Base-by-base conservation (phyloP, 1,140 invertebrate species). In the Cydia strobilella region DNA sequence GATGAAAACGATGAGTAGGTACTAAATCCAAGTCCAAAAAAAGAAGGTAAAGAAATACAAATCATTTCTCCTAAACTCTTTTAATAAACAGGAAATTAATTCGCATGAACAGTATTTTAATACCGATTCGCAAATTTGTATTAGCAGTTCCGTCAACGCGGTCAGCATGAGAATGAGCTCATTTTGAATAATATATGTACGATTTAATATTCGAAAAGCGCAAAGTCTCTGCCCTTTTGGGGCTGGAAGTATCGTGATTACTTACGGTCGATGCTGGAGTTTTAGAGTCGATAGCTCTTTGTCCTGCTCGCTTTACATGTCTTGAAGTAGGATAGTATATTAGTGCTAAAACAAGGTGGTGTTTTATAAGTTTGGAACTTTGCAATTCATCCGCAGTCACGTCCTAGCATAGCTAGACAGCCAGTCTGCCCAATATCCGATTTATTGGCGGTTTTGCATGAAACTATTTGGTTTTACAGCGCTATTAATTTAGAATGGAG, bases 111-210 rank as follows among this genome's bases (percentile, higher is more conserved):
- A 69, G 35, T 69, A 69, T 69, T 69, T 66, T 69, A 69, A 35
- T 31, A 10, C 27, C 65, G 65, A 69, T 69, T 69, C 31, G 65
- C 65, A 35, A 69, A 69, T 69, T 69, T 10, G 65, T 35, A 69
- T 69, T 35, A 69, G 65, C 65, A 69, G 25, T 69, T 69, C 65
- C 65, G 65, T 69, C 65, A n/a, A 39, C 65, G 65, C n/a, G 65
- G 20, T 10, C 15, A 1, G 65, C 31, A 35, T 69, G n/a, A 69
- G 31, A 69, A 69, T 39, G 27, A 42, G 23, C n/a, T 65, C 65
- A 13, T 31, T 23, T 31, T 66, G 20, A 66, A 66, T 39, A 39
- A 39, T 45, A 3, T 15, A 45, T 45, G 42, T 66, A 31, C 63
- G 63, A 13, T 66, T 69, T 69, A 69, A 35, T 69, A 69, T 69